phyloP scores from a whole-genome alignment of 2,113 vertebrate species.

The Nothocercus nigrocapillus region DNA sequence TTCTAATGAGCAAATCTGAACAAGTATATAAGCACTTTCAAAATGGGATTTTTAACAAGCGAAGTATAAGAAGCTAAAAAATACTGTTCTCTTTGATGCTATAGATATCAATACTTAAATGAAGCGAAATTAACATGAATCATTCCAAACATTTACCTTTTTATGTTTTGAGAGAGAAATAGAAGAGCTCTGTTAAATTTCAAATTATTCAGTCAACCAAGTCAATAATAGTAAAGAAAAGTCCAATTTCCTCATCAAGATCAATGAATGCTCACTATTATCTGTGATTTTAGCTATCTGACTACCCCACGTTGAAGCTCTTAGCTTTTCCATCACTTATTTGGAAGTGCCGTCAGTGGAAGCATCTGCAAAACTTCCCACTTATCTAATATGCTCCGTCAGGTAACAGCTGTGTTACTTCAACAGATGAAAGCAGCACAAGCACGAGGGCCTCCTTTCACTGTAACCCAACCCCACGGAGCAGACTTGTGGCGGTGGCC shows the following conservation, averaged over 20 bases:
- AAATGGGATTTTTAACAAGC: neutral
- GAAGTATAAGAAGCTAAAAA: neutral
- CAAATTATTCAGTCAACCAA: slow-evolving; percentile 50
- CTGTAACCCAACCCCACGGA: neutral
- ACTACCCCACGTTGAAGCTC: neutral
- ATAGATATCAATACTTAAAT: slow-evolving; percentile 37
- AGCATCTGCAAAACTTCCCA: neutral
- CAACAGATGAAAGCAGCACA: neutral
- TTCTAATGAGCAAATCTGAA: slow-evolving; percentile 41
- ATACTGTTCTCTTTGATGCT: neutral
- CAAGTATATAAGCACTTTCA: slow-evolving; percentile 1
- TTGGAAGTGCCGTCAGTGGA: neutral
- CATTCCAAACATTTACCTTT: slow-evolving; percentile 51
- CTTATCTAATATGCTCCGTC: neutral
- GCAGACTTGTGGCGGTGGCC: neutral
- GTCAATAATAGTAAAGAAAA: neutral
- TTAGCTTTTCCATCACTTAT: neutral
- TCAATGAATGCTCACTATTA: neutral
- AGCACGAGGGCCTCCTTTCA: neutral
- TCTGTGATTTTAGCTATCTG: neutral
- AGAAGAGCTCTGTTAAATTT: slow-evolving; percentile 27
- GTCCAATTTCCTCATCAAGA: neutral
- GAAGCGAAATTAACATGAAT: slow-evolving; percentile 50
- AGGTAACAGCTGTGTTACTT: neutral
- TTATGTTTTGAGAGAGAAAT: slow-evolving; percentile 55